Base-by-base conservation (phyloP, 2,888 invertebrate species). In the Rambutsinella grinnellia region DNA sequence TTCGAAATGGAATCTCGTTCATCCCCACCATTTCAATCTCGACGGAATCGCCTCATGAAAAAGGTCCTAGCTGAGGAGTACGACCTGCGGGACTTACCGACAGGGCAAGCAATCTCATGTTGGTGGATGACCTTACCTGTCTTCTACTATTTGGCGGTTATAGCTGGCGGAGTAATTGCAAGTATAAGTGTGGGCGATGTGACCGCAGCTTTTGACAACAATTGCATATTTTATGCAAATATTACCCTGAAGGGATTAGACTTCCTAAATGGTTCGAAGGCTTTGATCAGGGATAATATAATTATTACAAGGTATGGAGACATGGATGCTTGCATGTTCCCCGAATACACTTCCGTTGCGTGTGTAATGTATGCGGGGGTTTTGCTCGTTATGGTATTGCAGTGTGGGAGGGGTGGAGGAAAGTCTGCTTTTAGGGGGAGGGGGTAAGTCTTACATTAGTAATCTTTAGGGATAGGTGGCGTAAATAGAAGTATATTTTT, bases 401-500 rank as follows among this genome's bases (percentile, higher is more conserved):
- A 76, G 26, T 76, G 69, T 65, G 76, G 76, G 5, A 47, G 76
- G 6, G 76, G 76, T n/a, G 76, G 76, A 3, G 76, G 69, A 19
- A 69, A 69, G 44, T 69, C 69, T 2, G 69, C 69, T 8, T 69
- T 69, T 21, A 21, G 69, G 24, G 69, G 69, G 17, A 24, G 69
- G 15, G 69, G 69, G 69, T 69, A 26, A 28, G 49, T 13, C 6
- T n/a, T 6, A 2, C 21, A 8, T 2, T 26, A 28, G 15, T 49
- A 36, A 15, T 17, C 6, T 17, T 19, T 24, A 51, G 51, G 10
- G 24, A 56, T 23, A 56, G n/a, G n/a, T n/a, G n/a, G n/a, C n/a
- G n/a, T n/a, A n/a, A n/a, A n/a, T n/a, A n/a, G n/a, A n/a, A n/a
- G n/a, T n/a, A 8, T 17, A 57, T 17, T 17, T n/a, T 19, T 51